Evolutionary conservation across 2,113 vertebrate genomes (phyloP).

Genomic region (Leptobrachium leishanense): DNA sequence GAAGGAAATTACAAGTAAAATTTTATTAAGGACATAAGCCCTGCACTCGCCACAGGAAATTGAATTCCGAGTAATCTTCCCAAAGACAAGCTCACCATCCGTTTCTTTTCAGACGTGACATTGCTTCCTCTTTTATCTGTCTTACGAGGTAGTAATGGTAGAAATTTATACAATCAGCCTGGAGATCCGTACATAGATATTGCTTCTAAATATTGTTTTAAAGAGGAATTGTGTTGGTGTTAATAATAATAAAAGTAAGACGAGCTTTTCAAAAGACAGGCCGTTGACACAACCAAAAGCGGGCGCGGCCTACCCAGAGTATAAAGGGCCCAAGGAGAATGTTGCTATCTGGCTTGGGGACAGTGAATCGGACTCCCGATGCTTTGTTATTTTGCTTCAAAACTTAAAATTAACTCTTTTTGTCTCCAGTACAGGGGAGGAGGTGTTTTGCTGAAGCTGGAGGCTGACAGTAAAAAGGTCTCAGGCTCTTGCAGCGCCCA

Average conservation of each 20-base stretch:
- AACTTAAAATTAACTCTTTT: not conserved
- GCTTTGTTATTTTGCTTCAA: not conserved
- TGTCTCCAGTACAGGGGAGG: not conserved
- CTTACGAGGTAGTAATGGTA: not conserved
- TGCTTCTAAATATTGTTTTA: not conserved
- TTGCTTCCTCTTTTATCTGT: constrained; percentile 2
- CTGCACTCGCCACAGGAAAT: constrained; percentile 41
- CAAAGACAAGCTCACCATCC: constrained; percentile 11
- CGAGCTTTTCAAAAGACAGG: not conserved
- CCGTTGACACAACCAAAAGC: not conserved
- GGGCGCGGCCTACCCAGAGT: not conserved
- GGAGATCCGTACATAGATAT: not conserved
- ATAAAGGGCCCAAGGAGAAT: not conserved
- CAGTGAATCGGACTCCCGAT: not conserved
- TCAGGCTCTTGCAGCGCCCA: not conserved
- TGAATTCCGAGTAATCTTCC: constrained; percentile 32
- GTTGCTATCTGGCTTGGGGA: not conserved
- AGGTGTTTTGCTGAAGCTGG: not conserved
- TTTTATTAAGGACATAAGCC: constrained; percentile 48
- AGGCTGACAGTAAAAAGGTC: not conserved
- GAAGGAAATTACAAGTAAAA: constrained; percentile 47
- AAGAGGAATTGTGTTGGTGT: not conserved
- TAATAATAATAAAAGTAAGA: not conserved
- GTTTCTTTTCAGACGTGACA: constrained; percentile 1
- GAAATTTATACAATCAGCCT: not conserved